These are phyloP conservation scores for Neotragus moschatus DNA, from an alignment of 2,113 vertebrate genomes.

Conservation along the genomic window DNA sequence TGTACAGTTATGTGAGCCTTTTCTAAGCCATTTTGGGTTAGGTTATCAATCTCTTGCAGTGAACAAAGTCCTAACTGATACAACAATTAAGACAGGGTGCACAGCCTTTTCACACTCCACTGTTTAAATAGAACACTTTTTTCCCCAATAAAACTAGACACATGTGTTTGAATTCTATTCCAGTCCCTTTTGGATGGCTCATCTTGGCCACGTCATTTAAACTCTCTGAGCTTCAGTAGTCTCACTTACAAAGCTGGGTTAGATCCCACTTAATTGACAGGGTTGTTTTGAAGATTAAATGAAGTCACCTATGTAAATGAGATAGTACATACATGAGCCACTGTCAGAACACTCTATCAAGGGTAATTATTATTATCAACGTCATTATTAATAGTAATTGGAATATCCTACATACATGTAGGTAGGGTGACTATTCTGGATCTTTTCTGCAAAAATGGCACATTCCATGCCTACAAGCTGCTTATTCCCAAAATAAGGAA, in stretches of 20 bases:
- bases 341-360: too few species aligned
- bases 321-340: neutral
- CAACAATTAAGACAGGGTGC: too few species aligned
- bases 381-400: too few species aligned
- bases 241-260: neutral
- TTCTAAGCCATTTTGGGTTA: neutral
- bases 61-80: neutral
- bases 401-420: neutral
- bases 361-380: neutral
- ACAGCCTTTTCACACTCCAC: accelerated
- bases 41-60: neutral
- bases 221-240: neutral
- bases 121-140: neutral
- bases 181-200: neutral
- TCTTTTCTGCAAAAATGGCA: neutral
- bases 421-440: neutral
- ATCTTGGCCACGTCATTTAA: neutral
- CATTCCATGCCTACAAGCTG: neutral
- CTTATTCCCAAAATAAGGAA: neutral
- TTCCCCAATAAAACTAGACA: neutral
- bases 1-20: too few species aligned
- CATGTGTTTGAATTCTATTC: neutral
- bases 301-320: neutral
- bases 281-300: neutral
- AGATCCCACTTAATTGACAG: neutral